Base-by-base conservation (phyloP, 2,797 vertebrate genomes). In the Sebastes steindachneri region DNA sequence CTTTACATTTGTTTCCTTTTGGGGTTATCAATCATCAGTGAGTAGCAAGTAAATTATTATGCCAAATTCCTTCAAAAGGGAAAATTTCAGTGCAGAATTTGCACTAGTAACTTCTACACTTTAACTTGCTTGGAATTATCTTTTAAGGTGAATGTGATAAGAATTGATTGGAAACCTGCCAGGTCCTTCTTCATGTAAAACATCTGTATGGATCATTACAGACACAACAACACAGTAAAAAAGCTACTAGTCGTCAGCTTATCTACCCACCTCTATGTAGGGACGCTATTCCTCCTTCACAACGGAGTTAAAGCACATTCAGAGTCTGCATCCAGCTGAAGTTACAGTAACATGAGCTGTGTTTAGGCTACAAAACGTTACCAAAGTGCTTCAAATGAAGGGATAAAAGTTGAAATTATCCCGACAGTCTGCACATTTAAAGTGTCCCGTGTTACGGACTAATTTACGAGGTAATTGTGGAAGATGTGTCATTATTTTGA, bases 401-500 rank as follows among this genome's bases (percentile, higher is more conserved):
- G 4, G 3, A 4, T 10, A 0, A 60, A 70, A 64, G 12, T 23
- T 2, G 1, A 4, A 45, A 29, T 2, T n/a, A 2, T 35, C 4
- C 3, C 10, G 23, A 7, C 7, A 14, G 9, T 35, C 14, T 37
- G 1, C 3, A 21, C 37, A 9, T 7, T n/a, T 2, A 57, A 51
- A 23, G 4, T 9, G 7, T 7, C 3, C 12, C 3, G 23, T 10
- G 5, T 53, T 9, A 8, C 2, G 7, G 1, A 0, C 2, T 8
- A 1, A 2, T 59, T 58, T 53, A 15, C 1, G 1, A 0, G 5
- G 11, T 0, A 5, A 4, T 1, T 73, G 7, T 1, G 4, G 0
- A n/a, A 23, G 57, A 31, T 15, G 0, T 11, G 6, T 17, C 10
- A 68, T 29, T 2, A 17, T 31, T 37, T 12, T 2, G 15, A 2